These are phyloP conservation scores for Microplitis manilae DNA, from an alignment of 2,888 invertebrate genomes.

Conservation along the genomic window DNA sequence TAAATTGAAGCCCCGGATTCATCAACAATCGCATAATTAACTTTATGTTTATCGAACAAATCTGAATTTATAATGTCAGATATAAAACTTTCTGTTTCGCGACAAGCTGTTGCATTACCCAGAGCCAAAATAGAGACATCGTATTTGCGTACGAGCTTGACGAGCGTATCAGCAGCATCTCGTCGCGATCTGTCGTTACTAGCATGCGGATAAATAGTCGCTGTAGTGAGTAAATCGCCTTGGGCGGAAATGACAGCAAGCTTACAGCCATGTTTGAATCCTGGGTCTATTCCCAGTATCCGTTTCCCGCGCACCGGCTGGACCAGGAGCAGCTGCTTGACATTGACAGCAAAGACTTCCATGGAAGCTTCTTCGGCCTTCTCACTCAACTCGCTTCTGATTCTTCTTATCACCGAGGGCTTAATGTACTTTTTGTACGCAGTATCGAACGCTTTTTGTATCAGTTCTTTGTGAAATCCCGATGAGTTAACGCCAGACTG, in stretches of 20 bases:
- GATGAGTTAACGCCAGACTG: constrained; percentile 45
- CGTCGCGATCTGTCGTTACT: constrained; percentile 64
- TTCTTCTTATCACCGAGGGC: constrained; percentile 80
- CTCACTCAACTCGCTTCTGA: constrained; percentile 82
- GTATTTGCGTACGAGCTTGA: constrained; percentile 75
- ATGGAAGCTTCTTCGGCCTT: constrained; percentile 87
- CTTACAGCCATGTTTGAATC: constrained; percentile 92
- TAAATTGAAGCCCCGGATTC: constrained; percentile 95
- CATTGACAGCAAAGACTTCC: constrained; percentile 87
- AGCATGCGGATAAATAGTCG: constrained; percentile 79
- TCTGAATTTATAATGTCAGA: constrained; percentile 75
- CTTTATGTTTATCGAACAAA: constrained; percentile 72
- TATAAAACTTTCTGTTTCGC: constrained; percentile 87
- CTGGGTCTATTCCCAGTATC: constrained; percentile 92
- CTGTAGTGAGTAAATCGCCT: constrained; percentile 80
- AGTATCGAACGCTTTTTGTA: constrained; percentile 76
- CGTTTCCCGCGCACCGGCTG: constrained; percentile 86
- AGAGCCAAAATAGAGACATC: constrained; percentile 86
- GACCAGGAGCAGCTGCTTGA: constrained; percentile 86
- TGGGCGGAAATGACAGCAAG: constrained; percentile 84
- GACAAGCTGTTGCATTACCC: constrained; percentile 92
- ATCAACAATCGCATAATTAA: constrained; percentile 86
- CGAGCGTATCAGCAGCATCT: constrained; percentile 72
- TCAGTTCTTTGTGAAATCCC: constrained; percentile 62
- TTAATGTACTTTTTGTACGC: constrained; percentile 77